phyloP scores from a whole-genome alignment of 2,888 invertebrate genomes.

The Cactoblastis cactorum region DNA sequence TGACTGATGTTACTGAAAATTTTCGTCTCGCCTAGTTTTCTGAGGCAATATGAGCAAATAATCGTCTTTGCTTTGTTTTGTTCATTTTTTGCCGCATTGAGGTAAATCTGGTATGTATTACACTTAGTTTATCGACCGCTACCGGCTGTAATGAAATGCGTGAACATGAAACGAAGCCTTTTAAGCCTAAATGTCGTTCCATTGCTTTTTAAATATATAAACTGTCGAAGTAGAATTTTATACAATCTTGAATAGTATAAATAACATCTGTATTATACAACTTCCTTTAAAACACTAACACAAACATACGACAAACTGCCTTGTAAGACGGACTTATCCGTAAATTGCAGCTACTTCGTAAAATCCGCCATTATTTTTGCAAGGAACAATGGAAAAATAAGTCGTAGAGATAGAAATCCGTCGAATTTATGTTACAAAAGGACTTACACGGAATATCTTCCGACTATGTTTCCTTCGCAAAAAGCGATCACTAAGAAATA shows the following conservation, averaged over 20 bases:
- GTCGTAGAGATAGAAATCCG: constrained; percentile 10
- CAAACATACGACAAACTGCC: constrained; percentile 1
- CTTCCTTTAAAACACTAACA: background rate
- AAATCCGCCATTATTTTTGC: constrained; percentile 7
- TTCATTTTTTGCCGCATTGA: too few relatives aligned
- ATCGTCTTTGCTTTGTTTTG: too few relatives aligned
- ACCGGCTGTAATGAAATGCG: too few relatives aligned
- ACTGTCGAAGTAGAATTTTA: too few relatives aligned
- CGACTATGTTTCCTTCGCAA: constrained; percentile 1
- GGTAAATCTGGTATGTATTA: too few relatives aligned
- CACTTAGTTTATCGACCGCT: too few relatives aligned
- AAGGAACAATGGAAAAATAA: constrained; percentile 13
- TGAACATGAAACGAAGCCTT: too few relatives aligned
- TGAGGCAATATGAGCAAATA: background rate
- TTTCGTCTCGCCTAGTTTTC: background rate
- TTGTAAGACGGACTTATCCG: background rate
- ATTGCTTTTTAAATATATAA: too few relatives aligned
- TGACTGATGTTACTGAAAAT: background rate
- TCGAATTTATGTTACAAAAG: constrained; percentile 10
- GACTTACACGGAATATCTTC: constrained; percentile 4
- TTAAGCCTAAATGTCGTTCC: too few relatives aligned
- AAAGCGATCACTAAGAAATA: background rate
- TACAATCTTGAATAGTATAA: too few relatives aligned
- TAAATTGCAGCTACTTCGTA: constrained; percentile 1
- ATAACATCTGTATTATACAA: background rate